Evolutionary conservation across 2,113 vertebrate genomes (phyloP), one percentile per base, ranked within the genome.

Genomic region (Amblyopsis rosae): DNA sequence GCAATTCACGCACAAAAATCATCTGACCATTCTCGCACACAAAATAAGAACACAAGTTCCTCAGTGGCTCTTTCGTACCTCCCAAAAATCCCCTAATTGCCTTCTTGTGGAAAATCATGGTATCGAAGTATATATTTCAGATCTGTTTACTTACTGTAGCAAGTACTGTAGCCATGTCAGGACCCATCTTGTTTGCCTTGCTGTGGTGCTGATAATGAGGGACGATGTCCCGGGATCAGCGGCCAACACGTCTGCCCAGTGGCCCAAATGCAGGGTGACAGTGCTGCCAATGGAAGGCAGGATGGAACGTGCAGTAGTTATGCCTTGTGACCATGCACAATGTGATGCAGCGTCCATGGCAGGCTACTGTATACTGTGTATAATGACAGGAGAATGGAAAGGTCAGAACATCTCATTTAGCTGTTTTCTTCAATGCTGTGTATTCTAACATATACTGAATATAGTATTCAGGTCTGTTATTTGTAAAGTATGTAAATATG

Each of bases 271-370:
- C 72, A 87, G 79, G 76, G 70, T 86, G 90, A 88, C 90, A 87
- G 79, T 76, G 77, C 69, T 70, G 85, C 80, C 88, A 89, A 82
- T 70, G 67, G 67, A 83, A 79, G 69, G 85, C 81, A 79, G 68
- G 79, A 73, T 69, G 74, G 73, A 75, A 75, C 73, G 26, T 26
- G 26, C 26, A 26, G 26, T 26, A 26, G 26, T 79, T 62, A 73
- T 77, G 84, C 86, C 78, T 82, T 81, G 60, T 87, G 75, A 86
- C 84, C 80, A 19, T 41, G 17, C 74, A 75, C 80, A 87, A 88
- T 76, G 78, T 87, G 84, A 91, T 80, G 86, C 88, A 89, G 35
- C 88, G 89, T 88, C 84, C 85, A 91, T 91, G 88, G 86, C 71
- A 73, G 74, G 73, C 80, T 76, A 82, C 82, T 26, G 2, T 26